phyloP scores from a whole-genome alignment of 2,113 vertebrate genomes.

The Centropristis striata region DNA sequence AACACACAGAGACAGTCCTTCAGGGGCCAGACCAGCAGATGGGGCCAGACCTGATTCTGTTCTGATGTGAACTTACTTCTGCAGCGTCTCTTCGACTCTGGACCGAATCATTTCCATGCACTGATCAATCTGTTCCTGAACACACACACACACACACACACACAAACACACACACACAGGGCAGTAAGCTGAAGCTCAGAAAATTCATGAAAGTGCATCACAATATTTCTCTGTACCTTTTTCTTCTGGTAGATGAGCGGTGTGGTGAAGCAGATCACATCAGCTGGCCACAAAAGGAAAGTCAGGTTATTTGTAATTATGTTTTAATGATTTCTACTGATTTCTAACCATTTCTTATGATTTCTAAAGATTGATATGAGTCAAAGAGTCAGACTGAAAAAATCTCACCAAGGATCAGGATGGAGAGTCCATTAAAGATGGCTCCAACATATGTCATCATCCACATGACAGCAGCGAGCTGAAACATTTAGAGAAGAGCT shows the following conservation, averaged over 20 bases:
- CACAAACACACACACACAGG: conserved; percentile 32
- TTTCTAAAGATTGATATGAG: too few relatives aligned
- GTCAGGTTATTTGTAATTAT: fast-evolving
- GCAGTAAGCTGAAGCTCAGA: too few relatives aligned
- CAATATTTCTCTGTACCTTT: conserved; percentile 76
- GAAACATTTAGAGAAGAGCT: conserved; percentile 75
- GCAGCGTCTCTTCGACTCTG: conserved; percentile 63
- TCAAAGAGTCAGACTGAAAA: too few relatives aligned
- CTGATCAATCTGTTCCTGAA: conserved; percentile 56
- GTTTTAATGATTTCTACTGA: too few relatives aligned
- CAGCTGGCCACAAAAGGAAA: conserved; percentile 58
- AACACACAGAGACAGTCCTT: conserved; percentile 5
- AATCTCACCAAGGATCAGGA: conserved; percentile 89
- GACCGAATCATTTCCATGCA: background rate
- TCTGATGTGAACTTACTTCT: conserved; percentile 69
- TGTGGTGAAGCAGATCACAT: conserved; percentile 84
- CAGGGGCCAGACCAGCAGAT: too few relatives aligned
- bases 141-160: conserved; percentile 3
- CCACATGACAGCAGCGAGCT: conserved; percentile 92
- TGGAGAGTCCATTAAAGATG: conserved; percentile 90
- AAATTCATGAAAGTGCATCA: too few relatives aligned
- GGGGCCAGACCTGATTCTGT: too few relatives aligned
- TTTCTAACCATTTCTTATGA: too few relatives aligned
- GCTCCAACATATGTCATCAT: conserved; percentile 90
- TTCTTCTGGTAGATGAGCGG: conserved; percentile 89